Evolutionary conservation across 2,888 invertebrate species (phyloP).

Genomic region (Leucoptera coffeella): DNA sequence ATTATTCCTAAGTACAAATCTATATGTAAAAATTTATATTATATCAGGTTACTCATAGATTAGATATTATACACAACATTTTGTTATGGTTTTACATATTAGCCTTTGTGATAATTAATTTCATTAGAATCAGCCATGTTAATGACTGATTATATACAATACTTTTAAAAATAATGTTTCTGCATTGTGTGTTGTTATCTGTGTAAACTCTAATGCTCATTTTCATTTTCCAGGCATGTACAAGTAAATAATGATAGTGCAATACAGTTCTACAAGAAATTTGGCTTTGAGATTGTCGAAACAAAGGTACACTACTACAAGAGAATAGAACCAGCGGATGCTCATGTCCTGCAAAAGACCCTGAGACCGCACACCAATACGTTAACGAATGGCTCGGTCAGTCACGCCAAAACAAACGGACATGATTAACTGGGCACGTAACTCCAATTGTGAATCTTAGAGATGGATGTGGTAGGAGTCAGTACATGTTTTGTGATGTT

Average conservation of each 20-base stretch:
- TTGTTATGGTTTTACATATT: too few species aligned
- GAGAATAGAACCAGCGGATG: slow-evolving; percentile 97
- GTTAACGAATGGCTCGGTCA: slow-evolving; percentile 33
- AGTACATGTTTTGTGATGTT: too few species aligned
- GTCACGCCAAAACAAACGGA: slow-evolving; percentile 45
- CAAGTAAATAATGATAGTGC: slow-evolving; percentile 98
- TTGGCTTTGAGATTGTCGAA: slow-evolving; percentile 97
- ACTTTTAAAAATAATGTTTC: neutral
- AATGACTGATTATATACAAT: too few species aligned
- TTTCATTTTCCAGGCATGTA: slow-evolving; percentile 73
- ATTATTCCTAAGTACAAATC: too few species aligned
- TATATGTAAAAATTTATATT: too few species aligned
- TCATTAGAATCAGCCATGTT: neutral
- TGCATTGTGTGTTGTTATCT: neutral
- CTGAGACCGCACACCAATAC: slow-evolving; percentile 36
- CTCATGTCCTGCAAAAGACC: slow-evolving; percentile 93
- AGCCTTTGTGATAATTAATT: too few species aligned
- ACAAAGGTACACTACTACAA: slow-evolving; percentile 98
- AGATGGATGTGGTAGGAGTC: too few species aligned
- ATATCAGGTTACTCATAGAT: too few species aligned
- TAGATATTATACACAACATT: too few species aligned
- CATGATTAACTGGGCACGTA: slow-evolving; percentile 31
- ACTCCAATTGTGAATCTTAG: too few species aligned
- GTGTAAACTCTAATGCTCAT: neutral
- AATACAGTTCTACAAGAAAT: slow-evolving; percentile 97